phyloP scores from a whole-genome alignment of 2,113 vertebrate species.

The Eptesicus fuscus region DNA sequence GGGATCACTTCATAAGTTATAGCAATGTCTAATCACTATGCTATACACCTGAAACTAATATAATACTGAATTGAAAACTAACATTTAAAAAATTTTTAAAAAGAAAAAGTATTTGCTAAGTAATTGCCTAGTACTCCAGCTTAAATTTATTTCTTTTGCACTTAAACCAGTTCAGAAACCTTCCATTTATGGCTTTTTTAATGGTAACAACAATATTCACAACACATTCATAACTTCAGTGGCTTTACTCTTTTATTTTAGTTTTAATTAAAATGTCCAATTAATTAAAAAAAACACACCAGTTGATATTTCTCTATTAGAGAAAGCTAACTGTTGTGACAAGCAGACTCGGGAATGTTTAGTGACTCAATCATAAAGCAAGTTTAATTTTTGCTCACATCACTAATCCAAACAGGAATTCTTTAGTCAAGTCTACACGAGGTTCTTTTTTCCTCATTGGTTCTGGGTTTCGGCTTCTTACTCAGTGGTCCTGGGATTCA shows the following conservation, averaged over 20 bases:
- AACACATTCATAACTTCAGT: background rate
- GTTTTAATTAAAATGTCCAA: background rate
- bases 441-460: background rate
- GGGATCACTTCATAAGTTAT: background rate
- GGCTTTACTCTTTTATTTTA: background rate
- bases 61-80: background rate
- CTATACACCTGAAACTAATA: background rate
- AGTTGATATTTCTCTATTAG: background rate
- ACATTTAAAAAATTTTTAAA: background rate
- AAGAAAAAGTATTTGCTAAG: background rate
- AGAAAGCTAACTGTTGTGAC: background rate
- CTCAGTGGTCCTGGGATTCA: background rate
- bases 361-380: background rate
- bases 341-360: background rate
- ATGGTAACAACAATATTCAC: background rate
- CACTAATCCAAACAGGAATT: background rate
- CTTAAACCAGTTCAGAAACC: background rate
- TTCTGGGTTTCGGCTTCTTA: background rate
- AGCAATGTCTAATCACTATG: background rate
- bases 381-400: background rate
- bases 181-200: background rate
- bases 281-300: background rate
- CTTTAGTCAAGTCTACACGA: background rate
- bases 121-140: background rate
- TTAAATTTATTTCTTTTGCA: background rate